Evolutionary conservation across 2,113 vertebrate genomes (phyloP).

Genomic region (Condylura cristata): DNA sequence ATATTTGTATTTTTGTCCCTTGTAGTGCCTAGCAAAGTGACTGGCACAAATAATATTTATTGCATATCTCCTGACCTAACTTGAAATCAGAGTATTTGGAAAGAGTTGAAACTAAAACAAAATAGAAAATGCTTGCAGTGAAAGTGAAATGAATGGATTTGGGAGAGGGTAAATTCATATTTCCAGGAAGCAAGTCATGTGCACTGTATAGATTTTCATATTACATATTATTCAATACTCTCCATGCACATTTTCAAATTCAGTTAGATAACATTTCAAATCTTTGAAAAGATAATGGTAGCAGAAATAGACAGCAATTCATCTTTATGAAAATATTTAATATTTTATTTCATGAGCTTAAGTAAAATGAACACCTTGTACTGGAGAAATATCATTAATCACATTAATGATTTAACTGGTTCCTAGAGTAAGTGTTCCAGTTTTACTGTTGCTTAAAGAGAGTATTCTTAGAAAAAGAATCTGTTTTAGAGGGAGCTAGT

Average conservation of each 20-base stretch:
- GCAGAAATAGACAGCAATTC: slow-evolving; percentile 59
- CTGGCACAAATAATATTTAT: not conserved
- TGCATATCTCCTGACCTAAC: slow-evolving; percentile 34
- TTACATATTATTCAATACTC: not conserved
- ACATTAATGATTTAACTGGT: slow-evolving; percentile 58
- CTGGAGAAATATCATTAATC: slow-evolving; percentile 64
- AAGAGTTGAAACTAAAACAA: slow-evolving; percentile 45
- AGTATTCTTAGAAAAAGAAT: slow-evolving; percentile 27
- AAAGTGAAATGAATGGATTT: slow-evolving; percentile 12
- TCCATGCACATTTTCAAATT: slow-evolving; percentile 32
- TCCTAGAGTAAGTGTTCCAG: slow-evolving; percentile 32
- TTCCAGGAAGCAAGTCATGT: slow-evolving; percentile 28
- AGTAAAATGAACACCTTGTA: slow-evolving; percentile 49
- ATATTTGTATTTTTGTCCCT: not conserved
- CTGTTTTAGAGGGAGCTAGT: slow-evolving; percentile 12
- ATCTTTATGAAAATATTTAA: slow-evolving; percentile 69
- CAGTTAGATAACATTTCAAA: slow-evolving; percentile 64
- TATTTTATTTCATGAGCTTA: slow-evolving; percentile 62
- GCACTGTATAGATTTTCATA: not conserved
- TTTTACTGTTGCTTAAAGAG: slow-evolving; percentile 36
- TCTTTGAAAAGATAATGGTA: slow-evolving; percentile 47
- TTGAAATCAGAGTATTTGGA: slow-evolving; percentile 46
- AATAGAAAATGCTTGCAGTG: not conserved
- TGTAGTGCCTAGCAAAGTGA: not conserved
- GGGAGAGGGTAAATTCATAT: not conserved